A percentile compares a stretch with the other conserved stretches of the same genome.
phyloP scores from a whole-genome alignment of 2,113 vertebrate species.

The Otocyon megalotis region DNA sequence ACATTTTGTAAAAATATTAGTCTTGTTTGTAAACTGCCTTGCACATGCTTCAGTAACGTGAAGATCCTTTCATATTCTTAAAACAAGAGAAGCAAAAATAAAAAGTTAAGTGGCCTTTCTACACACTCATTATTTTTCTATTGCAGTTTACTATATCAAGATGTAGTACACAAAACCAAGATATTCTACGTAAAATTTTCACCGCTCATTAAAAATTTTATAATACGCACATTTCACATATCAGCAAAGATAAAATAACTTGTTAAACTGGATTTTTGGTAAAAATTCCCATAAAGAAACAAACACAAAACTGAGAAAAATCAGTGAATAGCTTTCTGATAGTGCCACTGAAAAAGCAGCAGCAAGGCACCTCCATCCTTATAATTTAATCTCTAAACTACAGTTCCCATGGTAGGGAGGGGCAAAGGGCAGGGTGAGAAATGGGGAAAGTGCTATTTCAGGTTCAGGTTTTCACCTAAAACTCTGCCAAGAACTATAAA shows the following conservation, averaged over 20 bases:
- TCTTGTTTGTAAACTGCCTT: conserved; percentile 95
- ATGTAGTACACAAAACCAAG: conserved; percentile 37
- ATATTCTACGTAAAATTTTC: conserved; percentile 49
- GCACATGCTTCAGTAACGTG: conserved; percentile 96
- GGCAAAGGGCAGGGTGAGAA: not conserved
- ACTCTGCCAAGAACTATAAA: not conserved
- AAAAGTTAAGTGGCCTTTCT: conserved; percentile 64
- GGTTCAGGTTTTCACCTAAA: conserved; percentile 28
- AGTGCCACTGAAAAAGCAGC: conserved; percentile 17
- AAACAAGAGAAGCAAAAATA: conserved; percentile 76
- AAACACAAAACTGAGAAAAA: conserved; percentile 27
- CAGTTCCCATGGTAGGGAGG: not conserved
- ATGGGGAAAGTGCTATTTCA: not conserved
- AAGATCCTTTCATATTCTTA: conserved; percentile 97
- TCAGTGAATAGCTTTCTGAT: not conserved
- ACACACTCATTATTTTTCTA: conserved; percentile 42
- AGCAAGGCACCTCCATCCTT: not conserved
- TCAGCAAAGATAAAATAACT: conserved; percentile 54
- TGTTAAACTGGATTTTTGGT: not conserved
- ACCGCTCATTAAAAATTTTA: not conserved
- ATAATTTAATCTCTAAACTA: conserved; percentile 44
- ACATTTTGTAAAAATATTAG: conserved; percentile 97
- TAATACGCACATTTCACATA: not conserved
- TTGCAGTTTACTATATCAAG: conserved; percentile 29
- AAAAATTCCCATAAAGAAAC: conserved; percentile 26